A percentile compares a stretch with the other conserved stretches of the same genome.
phyloP scores from a whole-genome alignment of 53 echinoderm and acorn worm species.

The Actinopyga echinites region DNA sequence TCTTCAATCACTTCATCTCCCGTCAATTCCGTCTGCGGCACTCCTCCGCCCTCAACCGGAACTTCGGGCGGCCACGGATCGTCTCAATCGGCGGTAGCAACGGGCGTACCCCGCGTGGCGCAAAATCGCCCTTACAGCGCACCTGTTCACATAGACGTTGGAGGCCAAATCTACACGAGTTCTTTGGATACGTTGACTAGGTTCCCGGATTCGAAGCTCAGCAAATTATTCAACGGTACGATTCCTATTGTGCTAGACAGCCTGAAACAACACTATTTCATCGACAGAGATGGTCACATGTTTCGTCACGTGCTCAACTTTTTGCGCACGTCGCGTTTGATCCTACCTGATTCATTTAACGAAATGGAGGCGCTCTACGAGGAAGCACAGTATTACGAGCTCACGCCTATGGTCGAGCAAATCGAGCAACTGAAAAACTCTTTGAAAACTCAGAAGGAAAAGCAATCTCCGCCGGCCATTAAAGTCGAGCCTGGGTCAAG shows the following conservation, averaged over 20 bases:
- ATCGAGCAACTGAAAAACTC: slow-evolving; percentile 58
- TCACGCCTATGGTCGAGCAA: slow-evolving; percentile 86
- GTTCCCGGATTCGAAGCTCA: slow-evolving; percentile 86
- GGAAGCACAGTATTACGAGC: slow-evolving; percentile 92
- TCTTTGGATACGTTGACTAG: slow-evolving; percentile 93
- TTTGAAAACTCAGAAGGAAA: slow-evolving; percentile 46
- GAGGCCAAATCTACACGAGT: slow-evolving; percentile 97
- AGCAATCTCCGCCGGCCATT: slow-evolving; percentile 49
- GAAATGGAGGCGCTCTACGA: slow-evolving; percentile 95
- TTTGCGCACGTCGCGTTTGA: slow-evolving; percentile 82
- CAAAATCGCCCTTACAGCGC: slow-evolving; percentile 91
- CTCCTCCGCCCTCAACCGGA: slow-evolving; percentile 60
- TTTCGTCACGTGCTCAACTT: slow-evolving; percentile 95
- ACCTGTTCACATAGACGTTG: slow-evolving; percentile 97
- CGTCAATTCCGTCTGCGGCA: slow-evolving; percentile 55
- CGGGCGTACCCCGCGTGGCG: slow-evolving; percentile 93
- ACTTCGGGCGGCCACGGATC: slow-evolving; percentile 57
- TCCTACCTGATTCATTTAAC: slow-evolving; percentile 78
- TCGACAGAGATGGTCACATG: slow-evolving; percentile 95
- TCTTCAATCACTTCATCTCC: slow-evolving; percentile 63
- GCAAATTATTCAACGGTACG: slow-evolving; percentile 92
- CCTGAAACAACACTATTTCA: slow-evolving; percentile 99
- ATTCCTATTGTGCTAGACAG: slow-evolving; percentile 97
- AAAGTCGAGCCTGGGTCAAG: slow-evolving; percentile 79
- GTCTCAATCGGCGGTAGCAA: slow-evolving; percentile 19